phyloP scores from a whole-genome alignment of 2,113 vertebrate species.

The Pteropus alecto region DNA sequence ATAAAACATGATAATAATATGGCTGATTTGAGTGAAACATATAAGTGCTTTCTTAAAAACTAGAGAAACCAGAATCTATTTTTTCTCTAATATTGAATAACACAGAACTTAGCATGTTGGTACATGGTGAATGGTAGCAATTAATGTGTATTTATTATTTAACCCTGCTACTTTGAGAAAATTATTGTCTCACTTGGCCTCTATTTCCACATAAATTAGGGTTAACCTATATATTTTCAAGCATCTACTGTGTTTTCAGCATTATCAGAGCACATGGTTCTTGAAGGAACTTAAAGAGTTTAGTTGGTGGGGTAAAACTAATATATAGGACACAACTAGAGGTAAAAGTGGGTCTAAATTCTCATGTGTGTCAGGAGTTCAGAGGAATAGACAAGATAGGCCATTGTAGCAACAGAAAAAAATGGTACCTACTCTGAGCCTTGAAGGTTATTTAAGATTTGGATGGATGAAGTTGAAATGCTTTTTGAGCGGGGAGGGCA shows the following conservation, averaged over 20 bases:
- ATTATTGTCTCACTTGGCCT: background rate
- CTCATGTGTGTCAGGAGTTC: background rate
- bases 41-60: background rate
- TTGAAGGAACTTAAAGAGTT: background rate
- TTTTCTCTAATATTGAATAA: conserved; percentile 34
- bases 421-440: background rate
- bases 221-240: background rate
- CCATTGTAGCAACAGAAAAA: background rate
- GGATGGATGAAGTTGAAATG: background rate
- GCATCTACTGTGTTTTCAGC: background rate
- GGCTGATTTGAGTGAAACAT: conserved; percentile 15
- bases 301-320: background rate
- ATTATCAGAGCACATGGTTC: background rate
- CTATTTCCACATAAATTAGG: conserved; percentile 34
- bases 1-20: background rate
- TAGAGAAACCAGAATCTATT: background rate
- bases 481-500: background rate
- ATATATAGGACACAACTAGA: background rate
- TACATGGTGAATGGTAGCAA: conserved; percentile 26
- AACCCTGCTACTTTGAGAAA: conserved; percentile 6
- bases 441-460: background rate
- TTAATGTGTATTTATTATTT: conserved; percentile 38
- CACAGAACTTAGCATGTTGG: background rate
- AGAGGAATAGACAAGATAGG: background rate
- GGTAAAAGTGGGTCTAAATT: background rate